Base-by-base conservation (phyloP, 2,888 invertebrate species). In the Ennomos erosarius region DNA sequence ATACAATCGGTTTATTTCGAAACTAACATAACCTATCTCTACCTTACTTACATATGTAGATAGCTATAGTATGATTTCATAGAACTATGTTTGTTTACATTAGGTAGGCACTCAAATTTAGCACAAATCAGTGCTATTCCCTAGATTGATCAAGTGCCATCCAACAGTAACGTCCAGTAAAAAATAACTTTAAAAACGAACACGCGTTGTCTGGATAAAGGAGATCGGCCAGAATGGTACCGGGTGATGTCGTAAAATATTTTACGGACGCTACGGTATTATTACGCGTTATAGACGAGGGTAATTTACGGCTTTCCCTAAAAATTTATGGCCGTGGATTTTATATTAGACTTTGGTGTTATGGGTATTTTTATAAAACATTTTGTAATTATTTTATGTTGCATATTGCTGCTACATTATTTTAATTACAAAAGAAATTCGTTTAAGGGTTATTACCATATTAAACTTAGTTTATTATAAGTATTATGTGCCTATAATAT, bases 201-300 rank as follows among this genome's bases (percentile, higher is more conserved):
- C 67, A 68, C 65, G 65, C 60, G 68, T 80, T 74, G 82, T 81
- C 76, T 79, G 79, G 79, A 79, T 80, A 79, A 75, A 73, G 73
- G 58, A 70, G 67, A 68, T 63, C 65, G 70, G 36, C 43, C 43
- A 44, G 39, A 66, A 73, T 68, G 76, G 78, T 79, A 81, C 79
- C 48, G 36, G 36, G 76, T 79, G 81, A 77, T 76, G 74, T 86
- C 87, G 81, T 89, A 84, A 89, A 83, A 70, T 70, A 71, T 84
- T 88, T 88, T 86, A 88, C 77, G 83, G 79, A 76, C 82, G 67
- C 75, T 77, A 79, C 78, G 74, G 81, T 84, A 79, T 82, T 88
- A 83, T 82, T 78, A 79, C 79, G 74, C 71, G 76, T 75, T 59
- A 77, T 76, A 75, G 78, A 75, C 77, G 75, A 74, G 72, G 75